A percentile compares a stretch with the other conserved stretches of the same genome.
These are phyloP conservation scores for Arvicanthis niloticus DNA, from an alignment of 2,113 vertebrate species.

Conservation along the genomic window DNA sequence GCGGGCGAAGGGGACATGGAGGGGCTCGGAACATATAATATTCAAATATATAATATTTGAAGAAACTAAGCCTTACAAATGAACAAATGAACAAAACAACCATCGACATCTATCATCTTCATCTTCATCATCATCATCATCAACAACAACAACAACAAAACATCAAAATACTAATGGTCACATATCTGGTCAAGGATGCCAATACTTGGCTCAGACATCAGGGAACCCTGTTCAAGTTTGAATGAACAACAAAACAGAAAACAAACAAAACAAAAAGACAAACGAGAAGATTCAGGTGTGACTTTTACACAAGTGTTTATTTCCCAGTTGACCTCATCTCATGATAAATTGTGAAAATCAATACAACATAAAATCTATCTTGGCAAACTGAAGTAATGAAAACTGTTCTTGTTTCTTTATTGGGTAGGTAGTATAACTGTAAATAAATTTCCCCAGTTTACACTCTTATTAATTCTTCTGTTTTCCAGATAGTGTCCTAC, in stretches of 20 bases:
- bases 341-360: not conserved
- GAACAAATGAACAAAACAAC: not conserved
- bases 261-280: not conserved
- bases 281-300: not conserved
- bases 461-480: not conserved
- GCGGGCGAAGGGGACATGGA: no score
- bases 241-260: not conserved
- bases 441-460: not conserved
- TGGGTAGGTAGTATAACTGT: not conserved
- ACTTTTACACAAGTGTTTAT: not conserved
- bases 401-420: not conserved
- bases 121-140: no score
- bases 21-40: no score
- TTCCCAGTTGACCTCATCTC: not conserved
- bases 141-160: not conserved
- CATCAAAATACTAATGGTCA: not conserved
- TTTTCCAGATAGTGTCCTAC: not conserved
- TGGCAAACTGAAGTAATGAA: not conserved
- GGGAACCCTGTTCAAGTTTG: not conserved
- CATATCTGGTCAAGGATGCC: not conserved
- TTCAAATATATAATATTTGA: not conserved
- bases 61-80: not conserved
- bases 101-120: not conserved
- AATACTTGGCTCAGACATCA: not conserved
- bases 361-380: not conserved